Conservation (phyloP, 2,113 vertebrate species). For the Hemiprocne comata region DNA sequence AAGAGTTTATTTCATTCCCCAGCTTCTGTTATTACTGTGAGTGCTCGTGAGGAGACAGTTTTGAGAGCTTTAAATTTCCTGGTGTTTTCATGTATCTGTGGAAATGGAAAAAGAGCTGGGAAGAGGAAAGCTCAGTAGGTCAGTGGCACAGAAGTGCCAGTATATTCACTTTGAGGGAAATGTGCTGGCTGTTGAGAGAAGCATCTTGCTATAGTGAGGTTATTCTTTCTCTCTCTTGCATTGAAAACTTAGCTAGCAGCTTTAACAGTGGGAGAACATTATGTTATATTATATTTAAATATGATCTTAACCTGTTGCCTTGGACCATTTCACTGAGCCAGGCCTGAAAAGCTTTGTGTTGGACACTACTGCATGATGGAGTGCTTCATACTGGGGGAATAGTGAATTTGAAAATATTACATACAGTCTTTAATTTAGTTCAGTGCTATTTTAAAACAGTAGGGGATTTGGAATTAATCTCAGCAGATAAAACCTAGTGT, state of each 20-base stretch:
- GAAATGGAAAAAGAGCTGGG: background rate
- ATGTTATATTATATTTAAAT: background rate
- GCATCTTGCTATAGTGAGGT: rapidly evolving
- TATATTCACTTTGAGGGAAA: background rate
- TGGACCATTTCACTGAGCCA: background rate
- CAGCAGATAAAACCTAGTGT: background rate
- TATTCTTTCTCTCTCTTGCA: background rate
- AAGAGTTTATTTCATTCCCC: background rate
- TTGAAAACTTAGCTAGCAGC: background rate
- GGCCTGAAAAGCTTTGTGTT: background rate
- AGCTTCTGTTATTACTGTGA: background rate
- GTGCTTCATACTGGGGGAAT: background rate
- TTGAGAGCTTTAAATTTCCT: background rate
- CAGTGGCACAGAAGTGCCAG: background rate
- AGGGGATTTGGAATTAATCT: background rate
- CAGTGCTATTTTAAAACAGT: background rate
- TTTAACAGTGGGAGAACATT: background rate
- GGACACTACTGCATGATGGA: background rate
- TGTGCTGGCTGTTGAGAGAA: background rate
- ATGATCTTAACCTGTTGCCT: background rate
- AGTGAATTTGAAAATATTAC: background rate
- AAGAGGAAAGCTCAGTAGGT: background rate
- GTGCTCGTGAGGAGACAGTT: background rate
- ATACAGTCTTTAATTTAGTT: background rate
- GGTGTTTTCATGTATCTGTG: background rate